phyloP scores from a whole-genome alignment of 2,113 vertebrate genomes.

The Procapra przewalskii region DNA sequence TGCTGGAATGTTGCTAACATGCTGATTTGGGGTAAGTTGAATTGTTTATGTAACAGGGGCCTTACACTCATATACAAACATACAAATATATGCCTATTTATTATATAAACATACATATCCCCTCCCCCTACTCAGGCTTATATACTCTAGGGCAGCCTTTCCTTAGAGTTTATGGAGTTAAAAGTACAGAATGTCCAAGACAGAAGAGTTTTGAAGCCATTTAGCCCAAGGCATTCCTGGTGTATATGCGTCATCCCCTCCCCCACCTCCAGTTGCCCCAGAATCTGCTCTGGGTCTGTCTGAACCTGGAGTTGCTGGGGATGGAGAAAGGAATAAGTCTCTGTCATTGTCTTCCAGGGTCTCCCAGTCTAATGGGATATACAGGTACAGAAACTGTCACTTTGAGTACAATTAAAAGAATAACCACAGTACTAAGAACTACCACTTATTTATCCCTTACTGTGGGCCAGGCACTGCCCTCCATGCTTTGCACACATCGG shows the following conservation, averaged over 20 bases:
- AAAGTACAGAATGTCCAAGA: not conserved
- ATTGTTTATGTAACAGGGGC: not conserved
- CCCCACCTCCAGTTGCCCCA: not conserved
- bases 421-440: not conserved
- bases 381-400: not conserved
- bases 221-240: not conserved
- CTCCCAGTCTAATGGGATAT: not conserved
- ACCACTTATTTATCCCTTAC: not conserved
- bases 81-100: not conserved
- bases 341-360: not conserved
- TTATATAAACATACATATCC: not conserved
- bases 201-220: constrained; percentile 18
- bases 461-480: not conserved
- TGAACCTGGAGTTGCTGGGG: not conserved
- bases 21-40: not conserved
- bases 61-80: not conserved
- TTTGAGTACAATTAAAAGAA: not conserved
- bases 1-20: not conserved
- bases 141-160: not conserved
- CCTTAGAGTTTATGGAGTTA: not conserved
- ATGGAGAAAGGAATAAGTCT: not conserved
- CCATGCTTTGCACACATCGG: not conserved
- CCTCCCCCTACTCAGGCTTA: too few relatives aligned
- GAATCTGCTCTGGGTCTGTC: not conserved
- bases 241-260: not conserved